Evolutionary conservation across 2,888 invertebrate species (phyloP).

Genomic region (Thecocarcelia acutangulata): DNA sequence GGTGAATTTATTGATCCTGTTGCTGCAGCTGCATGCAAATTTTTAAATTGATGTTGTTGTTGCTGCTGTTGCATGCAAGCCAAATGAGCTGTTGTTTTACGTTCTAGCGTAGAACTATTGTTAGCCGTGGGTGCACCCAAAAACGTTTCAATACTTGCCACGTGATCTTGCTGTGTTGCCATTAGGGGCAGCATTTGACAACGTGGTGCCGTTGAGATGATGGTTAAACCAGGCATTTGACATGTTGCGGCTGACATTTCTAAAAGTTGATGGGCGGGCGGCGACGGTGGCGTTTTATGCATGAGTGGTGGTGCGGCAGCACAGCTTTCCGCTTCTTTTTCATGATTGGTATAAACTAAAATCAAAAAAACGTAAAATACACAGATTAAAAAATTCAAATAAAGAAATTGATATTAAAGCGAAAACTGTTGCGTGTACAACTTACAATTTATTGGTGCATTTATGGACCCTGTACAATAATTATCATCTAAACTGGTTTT

Average conservation of each 20-base stretch:
- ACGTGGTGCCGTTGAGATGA: conserved; percentile 79
- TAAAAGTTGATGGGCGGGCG: conserved; percentile 71
- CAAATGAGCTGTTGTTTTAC: conserved; percentile 62
- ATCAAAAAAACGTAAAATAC: neutral
- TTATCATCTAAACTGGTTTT: conserved; percentile 80
- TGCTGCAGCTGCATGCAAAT: conserved; percentile 49
- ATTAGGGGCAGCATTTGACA: conserved; percentile 74
- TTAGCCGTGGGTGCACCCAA: conserved; percentile 70
- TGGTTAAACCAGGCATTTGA: conserved; percentile 79
- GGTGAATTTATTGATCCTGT: conserved; percentile 73
- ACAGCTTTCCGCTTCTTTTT: conserved; percentile 80
- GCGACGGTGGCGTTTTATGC: conserved; percentile 71
- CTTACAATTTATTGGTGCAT: conserved; percentile 81
- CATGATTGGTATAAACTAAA: conserved; percentile 80
- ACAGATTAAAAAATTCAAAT: neutral
- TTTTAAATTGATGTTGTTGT: conserved; percentile 44
- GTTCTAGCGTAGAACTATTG: conserved; percentile 61
- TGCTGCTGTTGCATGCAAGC: conserved; percentile 65
- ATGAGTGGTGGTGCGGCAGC: conserved; percentile 73
- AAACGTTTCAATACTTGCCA: conserved; percentile 75
- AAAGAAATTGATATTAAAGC: conserved; percentile 32
- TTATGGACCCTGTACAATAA: conserved; percentile 80
- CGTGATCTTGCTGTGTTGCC: conserved; percentile 66
- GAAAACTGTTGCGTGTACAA: conserved; percentile 53
- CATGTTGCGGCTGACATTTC: conserved; percentile 63